Evolutionary conservation across 1,140 invertebrate genomes (phyloP), one percentile per base, ranked within the genome.

Genomic region (Drosophila busckii): DNA sequence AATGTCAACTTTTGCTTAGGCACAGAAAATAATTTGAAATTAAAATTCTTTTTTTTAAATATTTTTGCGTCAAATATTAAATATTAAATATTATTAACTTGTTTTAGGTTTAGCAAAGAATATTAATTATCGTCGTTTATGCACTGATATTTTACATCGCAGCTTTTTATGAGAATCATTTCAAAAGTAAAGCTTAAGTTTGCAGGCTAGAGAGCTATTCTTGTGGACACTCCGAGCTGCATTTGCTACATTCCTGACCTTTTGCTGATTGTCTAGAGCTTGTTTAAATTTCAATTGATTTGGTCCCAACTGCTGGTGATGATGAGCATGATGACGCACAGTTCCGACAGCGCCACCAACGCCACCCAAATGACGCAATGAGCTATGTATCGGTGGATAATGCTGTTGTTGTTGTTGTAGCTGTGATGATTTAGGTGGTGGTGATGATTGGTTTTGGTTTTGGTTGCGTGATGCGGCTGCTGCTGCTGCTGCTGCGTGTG

Each of bases 341-440:
- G 38, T 44, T 73, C 70, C 70, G 44, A 63, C 58, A 69, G 25
- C 54, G 65, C 66, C 58, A 42, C 63, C 67, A 25, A 48, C 42
- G 29, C 62, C 78, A 37, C 70, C 82, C 56, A 87, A 56, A 61
- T 87, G 84, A 60, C 84, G 82, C 61, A 86, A 68, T 71, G 85
- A 85, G 65, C 75, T 59, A 71, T 87, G 83, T 78, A 65, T 61
- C 42, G 63, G 66, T 58, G 48, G 64, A 68, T 70, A 63, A 66
- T 82, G 63, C 54, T 41, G 70, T 58, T 70, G 67, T 35, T 66
- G 71, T 53, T 40, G 55, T 16, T 31, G 42, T 19, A 19, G 50
- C 28, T 23, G 45, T 25, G 34, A 59, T 26, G 45, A 50, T 15
- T 46, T 34, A 19, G 34, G 49, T 9, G 62, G 66, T 46, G 52